Evolutionary conservation across 1,140 invertebrate species (phyloP).

Genomic region (Nixonia krombeini): DNA sequence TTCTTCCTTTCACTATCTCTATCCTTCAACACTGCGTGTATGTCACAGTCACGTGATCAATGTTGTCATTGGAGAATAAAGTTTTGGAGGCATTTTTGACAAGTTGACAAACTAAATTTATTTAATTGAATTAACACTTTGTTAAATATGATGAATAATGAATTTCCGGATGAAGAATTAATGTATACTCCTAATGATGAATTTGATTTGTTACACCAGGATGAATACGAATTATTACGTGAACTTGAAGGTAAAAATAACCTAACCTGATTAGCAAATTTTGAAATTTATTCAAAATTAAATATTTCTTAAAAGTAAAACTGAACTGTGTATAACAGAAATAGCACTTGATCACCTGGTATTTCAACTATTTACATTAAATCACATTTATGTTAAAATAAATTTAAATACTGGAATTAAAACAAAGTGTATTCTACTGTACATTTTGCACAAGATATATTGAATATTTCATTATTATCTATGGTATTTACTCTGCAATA

Average conservation of each 20-base stretch:
- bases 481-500: too few species aligned
- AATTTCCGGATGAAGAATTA: conserved; percentile 84
- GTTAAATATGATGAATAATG: conserved; percentile 68
- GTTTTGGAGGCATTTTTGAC: neutral
- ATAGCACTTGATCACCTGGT: too few species aligned
- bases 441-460: too few species aligned
- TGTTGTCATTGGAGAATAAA: conserved; percentile 15
- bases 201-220: conserved; percentile 80
- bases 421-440: too few species aligned
- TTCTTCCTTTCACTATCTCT: neutral
- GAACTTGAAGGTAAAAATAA: conserved; percentile 72
- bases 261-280: too few species aligned
- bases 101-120: neutral
- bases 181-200: conserved; percentile 84
- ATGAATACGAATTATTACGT: conserved; percentile 79
- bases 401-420: too few species aligned
- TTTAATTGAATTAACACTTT: neutral
- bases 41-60: conserved; percentile 9
- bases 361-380: too few species aligned
- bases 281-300: too few species aligned
- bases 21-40: conserved; percentile 7
- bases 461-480: too few species aligned
- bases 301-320: too few species aligned
- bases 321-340: too few species aligned
- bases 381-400: too few species aligned